Evolutionary conservation across 2,113 vertebrate genomes (phyloP), one percentile per base, ranked within the genome.

Genomic region (Eudorcas thomsonii): DNA sequence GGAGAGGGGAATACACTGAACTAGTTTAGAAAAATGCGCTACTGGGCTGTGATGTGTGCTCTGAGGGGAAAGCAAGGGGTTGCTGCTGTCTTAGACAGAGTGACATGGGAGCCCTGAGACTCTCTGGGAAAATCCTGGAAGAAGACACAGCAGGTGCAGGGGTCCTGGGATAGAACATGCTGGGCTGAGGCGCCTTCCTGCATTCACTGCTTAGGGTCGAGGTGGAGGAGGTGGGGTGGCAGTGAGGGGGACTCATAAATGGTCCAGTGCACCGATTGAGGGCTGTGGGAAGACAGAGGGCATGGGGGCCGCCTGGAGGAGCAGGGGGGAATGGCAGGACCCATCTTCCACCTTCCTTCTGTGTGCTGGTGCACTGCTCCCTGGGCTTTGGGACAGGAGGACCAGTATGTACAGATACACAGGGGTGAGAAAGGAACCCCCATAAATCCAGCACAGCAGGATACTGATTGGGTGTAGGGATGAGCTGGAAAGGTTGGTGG

Each of bases 21-120:
- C 0, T 8, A 57, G 52, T 1, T 12, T 0, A 62, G 90, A 78
- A 74, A 25, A 30, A 33, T 0, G 1, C 4, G 8, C 3, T 15
- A 1, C 2, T 0, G 0, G 17, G 39, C 9, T 0, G 1, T 57
- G 67, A 45, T 8, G 23, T 9, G 2, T 71, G 80, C 52, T 19
- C 6, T 6, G 4, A 43, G 13, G 59, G n/a, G 10, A 52, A 48
- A 28, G 62, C 52, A 26, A 36, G 4, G 39, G 7, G 6, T 8
- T 0, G 0, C 60, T 33, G 12, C 39, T 3, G 7, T 15, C 54
- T 25, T 28, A 54, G 26, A 43, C 4, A 25, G 33, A 10, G 36
- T 64, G 9, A 59, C 85, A 30, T 0, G 0, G 0, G 26, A 67
- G n/a, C 3, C 4, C 2, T 4, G 7, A 88, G 54, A 50, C 1